phyloP scores from a whole-genome alignment of 2,797 vertebrate genomes.

The Mus caroli region DNA sequence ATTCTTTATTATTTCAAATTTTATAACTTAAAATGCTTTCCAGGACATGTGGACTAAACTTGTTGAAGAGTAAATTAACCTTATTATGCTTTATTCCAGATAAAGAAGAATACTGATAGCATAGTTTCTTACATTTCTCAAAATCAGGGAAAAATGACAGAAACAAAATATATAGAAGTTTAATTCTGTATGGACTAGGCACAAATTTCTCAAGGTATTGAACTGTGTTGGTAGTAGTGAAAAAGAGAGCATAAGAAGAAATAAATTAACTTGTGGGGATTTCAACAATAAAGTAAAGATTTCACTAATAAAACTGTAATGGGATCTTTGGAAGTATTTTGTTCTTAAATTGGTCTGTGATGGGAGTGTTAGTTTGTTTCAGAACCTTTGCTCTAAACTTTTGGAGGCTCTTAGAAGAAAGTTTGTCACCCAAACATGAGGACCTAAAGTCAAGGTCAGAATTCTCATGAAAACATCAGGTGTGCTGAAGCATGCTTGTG shows the following conservation, averaged over 20 bases:
- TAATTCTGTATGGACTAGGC: background rate
- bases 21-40: conserved; percentile 43
- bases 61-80: background rate
- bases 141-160: conserved; percentile 45
- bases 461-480: background rate
- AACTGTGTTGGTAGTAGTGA: background rate
- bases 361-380: conserved; percentile 60
- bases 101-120: conserved; percentile 24
- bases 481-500: background rate
- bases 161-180: background rate
- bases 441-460: background rate
- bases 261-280: background rate
- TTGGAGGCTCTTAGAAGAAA: background rate
- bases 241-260: conserved; percentile 23
- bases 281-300: conserved; percentile 17
- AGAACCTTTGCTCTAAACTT: conserved; percentile 37
- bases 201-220: conserved; percentile 33
- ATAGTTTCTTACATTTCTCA: conserved; percentile 27
- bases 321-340: conserved; percentile 55
- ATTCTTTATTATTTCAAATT: conserved; percentile 40
- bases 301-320: conserved; percentile 29
- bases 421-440: too few relatives aligned
- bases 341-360: conserved; percentile 51
- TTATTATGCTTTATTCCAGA: conserved; percentile 29
- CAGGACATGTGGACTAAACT: conserved; percentile 10